Base-by-base conservation (phyloP, 2,113 vertebrate genomes). In the Herpailurus yagouaroundi region DNA sequence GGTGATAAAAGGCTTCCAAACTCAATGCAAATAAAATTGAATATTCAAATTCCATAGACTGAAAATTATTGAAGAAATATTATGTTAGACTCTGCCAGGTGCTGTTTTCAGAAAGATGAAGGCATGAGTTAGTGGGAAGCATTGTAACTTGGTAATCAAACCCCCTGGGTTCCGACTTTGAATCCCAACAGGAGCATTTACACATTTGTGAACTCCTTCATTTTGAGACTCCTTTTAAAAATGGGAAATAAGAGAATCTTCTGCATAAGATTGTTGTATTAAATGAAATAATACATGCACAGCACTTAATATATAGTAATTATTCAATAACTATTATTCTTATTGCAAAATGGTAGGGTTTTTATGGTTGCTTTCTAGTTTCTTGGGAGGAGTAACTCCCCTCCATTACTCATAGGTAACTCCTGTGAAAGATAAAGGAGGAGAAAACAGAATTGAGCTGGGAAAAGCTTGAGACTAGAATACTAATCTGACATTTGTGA, bases 11-110 rank as follows among this genome's bases (percentile, higher is more conserved):
- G 84, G 1, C 48, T 69, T 95, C 25, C 63, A 90, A 87, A 87
- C 5, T 94, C 91, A 90, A 71, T 89, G 29, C 18, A 82, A 92
- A 87, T 94, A 74, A 73, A 82, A 66, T 16, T 71, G 5, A 95
- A 77, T 5, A 4, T 50, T 7, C 57, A 27, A 19, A 88, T 76
- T 94, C 96, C 11, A 88, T 25, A 57, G 77, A 71, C 52, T 29
- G 36, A n/a, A 55, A 92, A 36, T 63, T 23, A n/a, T 52, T 91
- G 73, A 89, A 3, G 25, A 92, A 95, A 80, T 69, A 85, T 5
- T 60, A 33, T 50, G 8, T 33, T 76, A 63, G 9, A 23, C 23
- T 89, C 36, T 89, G 14, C 48, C 36, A 64, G 12, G 5, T 63
- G n/a, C 36, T 94, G 23, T 38, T 55, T 82, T 63, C 29, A 55